phyloP scores from a whole-genome alignment of 2,888 invertebrate species.

The Aspidiotus destructor region DNA sequence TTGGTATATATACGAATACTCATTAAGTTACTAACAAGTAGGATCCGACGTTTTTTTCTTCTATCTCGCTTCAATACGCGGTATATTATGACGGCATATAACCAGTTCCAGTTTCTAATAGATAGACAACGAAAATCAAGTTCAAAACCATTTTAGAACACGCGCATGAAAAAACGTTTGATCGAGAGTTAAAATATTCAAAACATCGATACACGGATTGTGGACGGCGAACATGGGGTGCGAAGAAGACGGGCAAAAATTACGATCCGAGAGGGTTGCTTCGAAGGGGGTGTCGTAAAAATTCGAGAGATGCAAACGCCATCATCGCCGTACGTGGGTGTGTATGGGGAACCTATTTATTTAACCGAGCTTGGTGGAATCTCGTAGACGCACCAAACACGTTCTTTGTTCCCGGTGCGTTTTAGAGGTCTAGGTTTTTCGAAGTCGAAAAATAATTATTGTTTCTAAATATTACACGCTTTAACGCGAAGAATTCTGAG shows the following conservation, averaged over 20 bases:
- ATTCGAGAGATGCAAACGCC: background rate
- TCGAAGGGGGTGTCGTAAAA: background rate
- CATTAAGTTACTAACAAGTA: conserved; percentile 28
- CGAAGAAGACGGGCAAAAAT: too few relatives aligned
- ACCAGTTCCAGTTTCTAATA: background rate
- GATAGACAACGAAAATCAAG: background rate
- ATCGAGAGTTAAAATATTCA: too few relatives aligned
- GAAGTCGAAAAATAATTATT: background rate
- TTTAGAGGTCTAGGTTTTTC: background rate
- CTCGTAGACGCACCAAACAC: background rate
- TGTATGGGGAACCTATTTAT: background rate
- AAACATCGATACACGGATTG: too few relatives aligned
- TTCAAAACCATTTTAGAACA: background rate
- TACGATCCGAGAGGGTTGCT: too few relatives aligned
- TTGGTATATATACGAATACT: conserved; percentile 24
- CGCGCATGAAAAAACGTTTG: too few relatives aligned
- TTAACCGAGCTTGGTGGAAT: background rate
- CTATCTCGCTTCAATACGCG: background rate
- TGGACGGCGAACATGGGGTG: too few relatives aligned
- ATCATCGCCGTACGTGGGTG: background rate
- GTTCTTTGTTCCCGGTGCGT: background rate
- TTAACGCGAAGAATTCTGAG: conserved; percentile 2
- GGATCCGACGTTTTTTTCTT: background rate
- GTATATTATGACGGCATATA: background rate
- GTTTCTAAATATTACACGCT: conserved; percentile 4